Conservation (phyloP, 2,113 vertebrate genomes). For the Hemichromis elongatus region DNA sequence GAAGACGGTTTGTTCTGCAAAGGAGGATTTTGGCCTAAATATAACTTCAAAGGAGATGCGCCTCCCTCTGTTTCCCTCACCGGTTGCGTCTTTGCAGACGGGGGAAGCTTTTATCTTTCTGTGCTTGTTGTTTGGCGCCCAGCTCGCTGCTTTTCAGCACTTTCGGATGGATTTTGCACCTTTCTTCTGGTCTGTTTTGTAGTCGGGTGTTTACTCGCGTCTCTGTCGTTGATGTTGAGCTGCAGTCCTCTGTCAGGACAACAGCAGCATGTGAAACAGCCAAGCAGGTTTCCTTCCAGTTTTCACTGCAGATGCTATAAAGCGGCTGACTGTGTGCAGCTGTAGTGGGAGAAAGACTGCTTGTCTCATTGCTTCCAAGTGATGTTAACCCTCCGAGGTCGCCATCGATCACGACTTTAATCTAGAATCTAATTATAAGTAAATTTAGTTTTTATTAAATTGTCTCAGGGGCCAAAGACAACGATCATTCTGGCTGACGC, state of each 20-base stretch:
- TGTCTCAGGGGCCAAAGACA: not conserved
- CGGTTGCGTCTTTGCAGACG: not conserved
- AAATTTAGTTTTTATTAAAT: not conserved
- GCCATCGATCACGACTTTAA: not conserved
- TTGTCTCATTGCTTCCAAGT: not conserved
- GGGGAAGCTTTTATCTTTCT: slow-evolving; percentile 33
- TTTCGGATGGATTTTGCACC: not conserved
- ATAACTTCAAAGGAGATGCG: slow-evolving; percentile 48
- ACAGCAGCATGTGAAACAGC: not conserved
- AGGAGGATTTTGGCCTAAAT: slow-evolving; percentile 59
- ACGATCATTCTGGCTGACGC: accelerated
- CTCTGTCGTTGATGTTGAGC: not conserved
- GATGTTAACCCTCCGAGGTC: not conserved
- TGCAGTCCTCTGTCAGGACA: not conserved
- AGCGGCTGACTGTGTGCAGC: not conserved
- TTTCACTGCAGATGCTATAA: not conserved
- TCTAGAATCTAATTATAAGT: not conserved
- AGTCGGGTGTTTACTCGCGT: not conserved
- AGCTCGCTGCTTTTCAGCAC: not conserved
- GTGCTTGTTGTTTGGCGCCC: not conserved
- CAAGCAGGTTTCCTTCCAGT: not conserved
- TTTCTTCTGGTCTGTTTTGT: not conserved
- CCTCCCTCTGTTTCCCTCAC: slow-evolving; percentile 17
- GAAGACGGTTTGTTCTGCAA: slow-evolving; percentile 41
- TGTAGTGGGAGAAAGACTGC: too few species aligned